Conservation (phyloP, 2,888 invertebrate genomes). For the Sphecodes monilicornis region DNA sequence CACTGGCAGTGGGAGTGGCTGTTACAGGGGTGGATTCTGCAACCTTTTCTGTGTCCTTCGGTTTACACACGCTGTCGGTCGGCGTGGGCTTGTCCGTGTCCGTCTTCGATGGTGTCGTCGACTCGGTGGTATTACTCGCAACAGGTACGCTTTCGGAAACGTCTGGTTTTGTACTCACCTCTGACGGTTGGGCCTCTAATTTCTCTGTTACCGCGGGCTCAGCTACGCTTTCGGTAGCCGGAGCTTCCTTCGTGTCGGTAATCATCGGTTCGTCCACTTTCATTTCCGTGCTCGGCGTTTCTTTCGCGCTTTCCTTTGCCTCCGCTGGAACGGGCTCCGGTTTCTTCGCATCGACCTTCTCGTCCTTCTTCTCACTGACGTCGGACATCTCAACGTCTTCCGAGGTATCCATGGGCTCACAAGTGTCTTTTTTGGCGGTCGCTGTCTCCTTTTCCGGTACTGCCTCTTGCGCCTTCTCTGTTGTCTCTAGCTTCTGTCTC, state of each 20-base stretch:
- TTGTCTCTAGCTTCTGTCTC: slow-evolving; percentile 79
- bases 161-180: slow-evolving; percentile 51
- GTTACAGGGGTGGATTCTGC: slow-evolving; percentile 44
- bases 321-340: slow-evolving; percentile 42
- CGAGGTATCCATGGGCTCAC: slow-evolving; percentile 80
- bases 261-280: slow-evolving; percentile 53
- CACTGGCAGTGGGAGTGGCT: slow-evolving; percentile 33
- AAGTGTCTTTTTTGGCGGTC: slow-evolving; percentile 29
- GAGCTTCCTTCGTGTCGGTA: slow-evolving; percentile 58
- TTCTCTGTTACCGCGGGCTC: slow-evolving; percentile 32
- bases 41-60: slow-evolving; percentile 54
- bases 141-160: slow-evolving; percentile 44
- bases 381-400: slow-evolving; percentile 75
- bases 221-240: slow-evolving; percentile 45
- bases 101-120: slow-evolving; percentile 35
- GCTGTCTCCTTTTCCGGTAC: slow-evolving; percentile 36
- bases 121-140: slow-evolving; percentile 31
- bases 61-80: slow-evolving; percentile 51
- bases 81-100: slow-evolving; percentile 47
- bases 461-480: slow-evolving; percentile 57
- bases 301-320: slow-evolving; percentile 56
- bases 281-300: slow-evolving; percentile 20
- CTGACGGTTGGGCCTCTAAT: slow-evolving; percentile 40
- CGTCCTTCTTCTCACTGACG: slow-evolving; percentile 67
- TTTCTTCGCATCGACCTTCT: slow-evolving; percentile 59